Conservation (phyloP, 2,797 vertebrate genomes). For the Threskiornis aethiopicus region DNA sequence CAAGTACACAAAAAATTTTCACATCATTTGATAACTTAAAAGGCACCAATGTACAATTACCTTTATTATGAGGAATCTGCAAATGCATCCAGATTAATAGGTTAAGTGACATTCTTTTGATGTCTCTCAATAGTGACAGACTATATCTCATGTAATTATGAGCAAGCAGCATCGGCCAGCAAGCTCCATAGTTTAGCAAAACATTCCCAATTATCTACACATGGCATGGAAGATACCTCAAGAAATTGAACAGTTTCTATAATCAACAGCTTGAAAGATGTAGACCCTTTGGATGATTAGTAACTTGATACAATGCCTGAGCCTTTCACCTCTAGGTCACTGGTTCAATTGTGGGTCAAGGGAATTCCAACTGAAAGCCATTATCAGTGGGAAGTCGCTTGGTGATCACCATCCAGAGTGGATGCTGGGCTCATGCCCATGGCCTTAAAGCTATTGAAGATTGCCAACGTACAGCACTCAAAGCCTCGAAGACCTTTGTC, state of each 20-base stretch:
- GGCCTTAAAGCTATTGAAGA: not conserved
- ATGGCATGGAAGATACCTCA: not conserved
- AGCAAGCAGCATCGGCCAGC: not conserved
- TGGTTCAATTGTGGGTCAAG: slow-evolving; percentile 36
- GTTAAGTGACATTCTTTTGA: not conserved
- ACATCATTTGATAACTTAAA: not conserved
- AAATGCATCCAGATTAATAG: not conserved
- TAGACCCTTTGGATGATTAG: not conserved
- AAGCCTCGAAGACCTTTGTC: not conserved
- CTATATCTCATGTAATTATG: not conserved
- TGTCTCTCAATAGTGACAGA: not conserved
- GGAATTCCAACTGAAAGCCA: not conserved
- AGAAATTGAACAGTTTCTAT: slow-evolving; percentile 21
- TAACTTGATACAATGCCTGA: not conserved
- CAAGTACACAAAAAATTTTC: not conserved
- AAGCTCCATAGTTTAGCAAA: not conserved
- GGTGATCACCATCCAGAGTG: not conserved
- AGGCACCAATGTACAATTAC: not conserved
- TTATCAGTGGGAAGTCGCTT: not conserved
- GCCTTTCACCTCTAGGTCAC: slow-evolving; percentile 28
- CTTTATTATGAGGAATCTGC: not conserved
- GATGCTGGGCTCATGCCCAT: not conserved
- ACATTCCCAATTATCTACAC: slow-evolving; percentile 25
- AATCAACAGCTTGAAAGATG: slow-evolving; percentile 26
- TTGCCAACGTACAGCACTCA: not conserved